Base-by-base conservation (phyloP, 2,888 invertebrate genomes). In the Caenorhabditis becei region DNA sequence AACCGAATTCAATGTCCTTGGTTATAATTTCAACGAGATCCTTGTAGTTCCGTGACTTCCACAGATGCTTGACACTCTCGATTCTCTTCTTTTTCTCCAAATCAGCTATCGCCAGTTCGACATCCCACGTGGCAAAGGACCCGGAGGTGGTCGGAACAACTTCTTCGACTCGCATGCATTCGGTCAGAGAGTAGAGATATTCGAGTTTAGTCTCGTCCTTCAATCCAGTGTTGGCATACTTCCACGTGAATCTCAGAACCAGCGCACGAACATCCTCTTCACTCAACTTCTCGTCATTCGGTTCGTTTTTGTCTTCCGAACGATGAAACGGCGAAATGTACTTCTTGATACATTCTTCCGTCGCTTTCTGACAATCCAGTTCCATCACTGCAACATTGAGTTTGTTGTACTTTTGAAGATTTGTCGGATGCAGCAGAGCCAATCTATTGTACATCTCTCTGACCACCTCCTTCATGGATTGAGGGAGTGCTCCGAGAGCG, bases 1-100 rank as follows among this genome's bases (percentile, higher is more conserved):
- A 8, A 1, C 54, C 35, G 41, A 82, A 82, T 5, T 84, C 84
- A 1, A 84, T 80, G 28, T 82, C 82, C 7, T 66, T 66, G 8
- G 62, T 32, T 16, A 82, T 70, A 7, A 84, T 78, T 24, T 67
- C 53, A 1, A 84, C 44, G 0, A 80, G 44, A 35, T 62, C 70
- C 20, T 49, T 24, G 56, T 71, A 80, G 24, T 56, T 66, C 10
- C 41, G 37, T 0, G 69, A 56, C 11, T 54, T 67, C 80, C 80
- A 80, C 1, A 80, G 41, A 4, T 66, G 56, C 24, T 75, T 80
- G 10, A 80, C 56, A 28, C 62, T 62, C 2, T 80, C 71, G 14
- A 77, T 77, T 54, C 80, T 18, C 16, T 62, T 59, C 37, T 75
- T 77, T 24, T 80, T 80, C 28, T 80, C 70, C n/a, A 75, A 11